phyloP scores from a whole-genome alignment of 2,113 vertebrate genomes.

The Thalassarche chlororhynchos region DNA sequence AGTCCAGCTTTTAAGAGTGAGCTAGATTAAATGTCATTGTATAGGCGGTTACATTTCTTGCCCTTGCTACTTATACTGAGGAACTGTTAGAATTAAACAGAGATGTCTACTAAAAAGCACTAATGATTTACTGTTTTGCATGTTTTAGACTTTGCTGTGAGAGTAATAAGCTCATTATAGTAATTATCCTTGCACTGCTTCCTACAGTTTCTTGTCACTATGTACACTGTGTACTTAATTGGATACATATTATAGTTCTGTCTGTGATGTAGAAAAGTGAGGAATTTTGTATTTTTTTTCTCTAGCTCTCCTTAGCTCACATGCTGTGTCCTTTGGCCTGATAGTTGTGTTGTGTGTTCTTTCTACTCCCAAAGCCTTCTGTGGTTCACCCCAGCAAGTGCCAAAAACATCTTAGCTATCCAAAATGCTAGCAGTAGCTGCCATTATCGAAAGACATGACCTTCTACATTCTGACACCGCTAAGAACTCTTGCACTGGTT shows the following conservation, averaged over 20 bases:
- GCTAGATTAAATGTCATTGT: not conserved
- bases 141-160: not conserved
- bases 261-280: not conserved
- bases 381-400: not conserved
- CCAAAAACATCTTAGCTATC: not conserved
- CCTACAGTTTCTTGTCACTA: not conserved
- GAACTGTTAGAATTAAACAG: not conserved
- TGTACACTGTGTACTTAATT: not conserved
- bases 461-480: not conserved
- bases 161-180: not conserved
- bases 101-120: not conserved
- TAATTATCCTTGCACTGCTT: not conserved
- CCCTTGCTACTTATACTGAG: not conserved
- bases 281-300: not conserved
- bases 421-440: not conserved
- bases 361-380: not conserved
- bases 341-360: not conserved
- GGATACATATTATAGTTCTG: not conserved
- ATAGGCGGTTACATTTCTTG: not conserved
- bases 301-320: not conserved
- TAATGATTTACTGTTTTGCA: not conserved
- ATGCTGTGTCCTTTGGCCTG: not conserved
- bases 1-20: not conserved
- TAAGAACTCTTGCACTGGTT: not conserved
- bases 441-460: not conserved